Percentiles rank a stretch among this genome's conserved stretches.
Conservation (phyloP, 2,113 vertebrate genomes). For the Aptenodytes patagonicus region DNA sequence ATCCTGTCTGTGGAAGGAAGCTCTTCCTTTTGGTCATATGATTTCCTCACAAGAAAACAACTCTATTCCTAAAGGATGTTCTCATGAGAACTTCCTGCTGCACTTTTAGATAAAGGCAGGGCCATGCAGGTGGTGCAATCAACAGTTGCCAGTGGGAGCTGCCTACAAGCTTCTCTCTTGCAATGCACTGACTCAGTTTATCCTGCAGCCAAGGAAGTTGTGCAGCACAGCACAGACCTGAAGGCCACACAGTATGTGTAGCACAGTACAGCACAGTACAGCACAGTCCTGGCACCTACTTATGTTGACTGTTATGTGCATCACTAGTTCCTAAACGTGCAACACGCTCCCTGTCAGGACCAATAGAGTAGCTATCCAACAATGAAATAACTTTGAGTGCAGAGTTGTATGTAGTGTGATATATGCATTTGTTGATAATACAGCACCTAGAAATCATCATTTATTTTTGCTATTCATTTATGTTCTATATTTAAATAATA, state of each 20-base stretch:
- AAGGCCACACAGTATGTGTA: background rate
- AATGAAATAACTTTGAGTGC: background rate
- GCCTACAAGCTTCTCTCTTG: background rate
- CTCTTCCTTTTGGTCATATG: background rate
- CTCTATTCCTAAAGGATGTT: background rate
- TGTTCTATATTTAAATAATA: background rate
- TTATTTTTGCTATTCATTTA: background rate
- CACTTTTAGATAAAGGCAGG: background rate
- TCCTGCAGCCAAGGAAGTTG: background rate
- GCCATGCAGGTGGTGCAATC: fast-evolving
- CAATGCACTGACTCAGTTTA: fast-evolving
- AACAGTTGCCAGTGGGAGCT: background rate
- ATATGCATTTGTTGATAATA: background rate
- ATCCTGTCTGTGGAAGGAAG: background rate
- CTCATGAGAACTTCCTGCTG: background rate
- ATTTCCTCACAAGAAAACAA: background rate
- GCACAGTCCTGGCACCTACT: background rate
- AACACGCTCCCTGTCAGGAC: background rate
- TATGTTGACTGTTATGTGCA: background rate
- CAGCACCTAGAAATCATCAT: background rate
- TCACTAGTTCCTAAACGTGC: background rate
- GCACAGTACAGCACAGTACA: background rate
- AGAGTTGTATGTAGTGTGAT: background rate
- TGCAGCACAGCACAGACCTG: no score
- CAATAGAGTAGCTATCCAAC: background rate